These are phyloP conservation scores for Campaea margaritaria DNA, from an alignment of 2,888 invertebrate genomes.

Conservation along the genomic window DNA sequence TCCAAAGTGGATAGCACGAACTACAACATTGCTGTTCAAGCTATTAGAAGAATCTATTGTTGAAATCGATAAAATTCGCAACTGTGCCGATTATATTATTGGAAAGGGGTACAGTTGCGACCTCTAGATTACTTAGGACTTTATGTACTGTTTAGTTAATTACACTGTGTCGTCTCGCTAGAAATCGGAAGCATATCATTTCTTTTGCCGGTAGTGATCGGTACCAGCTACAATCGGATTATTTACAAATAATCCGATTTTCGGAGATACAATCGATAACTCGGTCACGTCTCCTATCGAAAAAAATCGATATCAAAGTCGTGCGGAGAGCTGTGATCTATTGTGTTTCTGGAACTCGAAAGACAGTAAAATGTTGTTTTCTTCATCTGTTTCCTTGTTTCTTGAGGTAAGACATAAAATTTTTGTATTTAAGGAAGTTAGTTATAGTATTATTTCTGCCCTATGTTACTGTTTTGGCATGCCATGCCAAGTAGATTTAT, in stretches of 20 bases:
- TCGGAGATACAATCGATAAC: slow-evolving; percentile 57
- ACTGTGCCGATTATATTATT: no score
- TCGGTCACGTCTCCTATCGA: slow-evolving; percentile 72
- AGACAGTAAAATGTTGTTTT: not conserved
- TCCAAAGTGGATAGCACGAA: no score
- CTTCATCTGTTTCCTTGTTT: no score
- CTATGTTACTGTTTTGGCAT: no score
- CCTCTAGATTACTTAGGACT: not conserved
- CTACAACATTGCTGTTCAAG: no score
- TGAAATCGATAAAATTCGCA: no score
- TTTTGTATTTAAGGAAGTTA: slow-evolving; percentile 14
- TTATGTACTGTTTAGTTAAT: slow-evolving; percentile 11
- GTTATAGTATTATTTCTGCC: no score
- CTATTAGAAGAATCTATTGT: no score
- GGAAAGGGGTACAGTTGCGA: not conserved
- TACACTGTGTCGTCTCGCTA: not conserved
- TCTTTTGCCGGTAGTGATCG: slow-evolving; percentile 45
- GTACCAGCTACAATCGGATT: slow-evolving; percentile 69
- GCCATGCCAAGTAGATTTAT: no score
- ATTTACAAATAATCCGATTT: slow-evolving; percentile 73
- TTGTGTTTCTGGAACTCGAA: slow-evolving; percentile 38
- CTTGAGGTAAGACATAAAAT: no score
- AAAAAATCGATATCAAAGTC: slow-evolving; percentile 67
- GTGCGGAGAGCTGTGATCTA: slow-evolving; percentile 73
- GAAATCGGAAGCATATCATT: slow-evolving; percentile 28